phyloP scores from a whole-genome alignment of 2,113 vertebrate species.

The Anser cygnoides region DNA sequence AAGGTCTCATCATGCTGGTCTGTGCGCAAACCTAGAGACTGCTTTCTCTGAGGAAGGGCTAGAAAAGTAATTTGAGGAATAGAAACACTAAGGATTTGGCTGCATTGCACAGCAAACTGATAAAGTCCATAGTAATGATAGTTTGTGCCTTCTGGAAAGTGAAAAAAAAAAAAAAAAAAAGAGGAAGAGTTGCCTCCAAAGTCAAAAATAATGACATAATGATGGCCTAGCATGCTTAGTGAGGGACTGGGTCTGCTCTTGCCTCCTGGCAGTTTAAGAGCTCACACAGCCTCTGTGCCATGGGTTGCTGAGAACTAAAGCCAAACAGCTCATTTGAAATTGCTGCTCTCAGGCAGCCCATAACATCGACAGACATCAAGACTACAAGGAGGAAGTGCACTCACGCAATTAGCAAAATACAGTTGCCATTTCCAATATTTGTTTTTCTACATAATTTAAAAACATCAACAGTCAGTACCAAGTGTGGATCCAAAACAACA shows the following conservation, averaged over 20 bases:
- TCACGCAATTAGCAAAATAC: background rate
- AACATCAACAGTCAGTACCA: background rate
- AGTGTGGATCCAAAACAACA: background rate
- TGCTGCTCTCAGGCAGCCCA: background rate
- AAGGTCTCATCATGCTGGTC: background rate
- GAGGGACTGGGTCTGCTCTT: background rate
- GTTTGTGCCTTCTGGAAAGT: background rate
- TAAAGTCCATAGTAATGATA: background rate
- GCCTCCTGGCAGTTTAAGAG: background rate
- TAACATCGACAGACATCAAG: accelerated
- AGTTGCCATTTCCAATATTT: background rate
- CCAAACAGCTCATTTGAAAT: background rate
- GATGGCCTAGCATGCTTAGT: accelerated
- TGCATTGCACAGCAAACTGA: background rate
- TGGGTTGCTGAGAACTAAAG: accelerated
- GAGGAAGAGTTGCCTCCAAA: background rate
- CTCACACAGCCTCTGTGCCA: background rate
- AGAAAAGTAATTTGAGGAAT: background rate
- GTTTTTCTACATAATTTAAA: background rate
- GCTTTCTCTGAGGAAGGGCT: background rate
- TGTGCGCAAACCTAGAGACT: background rate
- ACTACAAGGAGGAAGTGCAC: background rate
- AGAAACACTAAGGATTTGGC: background rate
- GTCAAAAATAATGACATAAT: accelerated
- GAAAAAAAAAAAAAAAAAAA: too few relatives aligned